Conservation (phyloP, 1,140 invertebrate species). For the Melanaphis sacchari region DNA sequence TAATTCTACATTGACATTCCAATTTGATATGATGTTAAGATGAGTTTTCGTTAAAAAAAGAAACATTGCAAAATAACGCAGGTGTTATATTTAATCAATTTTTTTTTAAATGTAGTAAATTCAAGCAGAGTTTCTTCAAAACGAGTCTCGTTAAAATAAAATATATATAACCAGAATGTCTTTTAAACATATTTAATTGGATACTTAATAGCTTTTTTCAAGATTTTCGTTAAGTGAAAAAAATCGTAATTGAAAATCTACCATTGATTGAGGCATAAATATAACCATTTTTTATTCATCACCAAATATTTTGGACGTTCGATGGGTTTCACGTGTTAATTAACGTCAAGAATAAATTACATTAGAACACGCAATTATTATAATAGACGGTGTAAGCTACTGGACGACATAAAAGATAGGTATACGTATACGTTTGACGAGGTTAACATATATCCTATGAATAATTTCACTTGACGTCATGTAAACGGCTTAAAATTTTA, state of each 20-base stretch:
- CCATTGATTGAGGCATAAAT: background rate
- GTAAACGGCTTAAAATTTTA: background rate
- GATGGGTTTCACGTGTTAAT: conserved; percentile 44
- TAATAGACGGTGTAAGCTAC: conserved; percentile 6
- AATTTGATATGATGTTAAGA: background rate
- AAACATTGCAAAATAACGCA: background rate
- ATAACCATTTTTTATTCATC: background rate
- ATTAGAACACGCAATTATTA: conserved; percentile 41
- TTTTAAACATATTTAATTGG: conserved; percentile 53
- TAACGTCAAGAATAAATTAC: conserved; percentile 27
- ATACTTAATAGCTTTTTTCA: conserved; percentile 26
- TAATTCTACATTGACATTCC: background rate
- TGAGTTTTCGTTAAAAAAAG: background rate
- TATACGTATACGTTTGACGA: background rate
- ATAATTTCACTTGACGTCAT: conserved; percentile 5
- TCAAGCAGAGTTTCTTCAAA: background rate
- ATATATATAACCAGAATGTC: background rate
- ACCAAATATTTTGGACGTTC: background rate
- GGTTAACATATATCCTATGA: conserved; percentile 32
- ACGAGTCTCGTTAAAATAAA: background rate
- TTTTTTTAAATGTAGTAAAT: background rate
- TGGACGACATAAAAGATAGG: background rate
- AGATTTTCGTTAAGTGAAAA: background rate
- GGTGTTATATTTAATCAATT: background rate
- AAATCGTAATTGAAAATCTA: conserved; percentile 43